Percentiles rank a stretch among this genome's conserved stretches.
phyloP scores from a whole-genome alignment of 2,113 vertebrate genomes.

The Paradoxurus hermaphroditus region DNA sequence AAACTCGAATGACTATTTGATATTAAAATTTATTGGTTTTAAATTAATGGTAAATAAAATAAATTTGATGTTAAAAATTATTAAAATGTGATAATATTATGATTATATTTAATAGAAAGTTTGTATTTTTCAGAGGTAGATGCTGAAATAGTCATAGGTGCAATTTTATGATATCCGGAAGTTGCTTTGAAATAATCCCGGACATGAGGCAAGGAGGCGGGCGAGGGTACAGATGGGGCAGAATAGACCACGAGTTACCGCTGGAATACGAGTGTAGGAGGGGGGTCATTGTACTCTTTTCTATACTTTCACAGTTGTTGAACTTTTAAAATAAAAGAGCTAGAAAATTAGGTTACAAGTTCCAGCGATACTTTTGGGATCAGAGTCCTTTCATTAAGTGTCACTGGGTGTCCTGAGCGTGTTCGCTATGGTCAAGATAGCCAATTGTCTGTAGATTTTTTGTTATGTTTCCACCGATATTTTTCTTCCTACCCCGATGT shows the following conservation, averaged over 20 bases:
- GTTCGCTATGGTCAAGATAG: neutral
- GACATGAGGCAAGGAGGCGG: neutral
- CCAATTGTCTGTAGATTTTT: neutral
- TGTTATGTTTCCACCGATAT: neutral
- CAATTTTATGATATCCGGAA: neutral
- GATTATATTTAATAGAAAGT: neutral
- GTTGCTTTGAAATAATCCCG: neutral
- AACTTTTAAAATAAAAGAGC: neutral
- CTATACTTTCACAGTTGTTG: neutral
- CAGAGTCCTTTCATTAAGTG: neutral
- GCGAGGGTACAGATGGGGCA: neutral
- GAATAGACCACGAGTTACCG: neutral
- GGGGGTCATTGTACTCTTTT: neutral
- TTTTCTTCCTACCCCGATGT: neutral
- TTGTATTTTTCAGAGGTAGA: neutral
- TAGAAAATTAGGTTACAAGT: neutral
- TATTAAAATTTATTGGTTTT: neutral
- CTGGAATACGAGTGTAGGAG: neutral
- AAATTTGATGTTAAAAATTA: neutral
- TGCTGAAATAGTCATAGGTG: conserved; percentile 19
- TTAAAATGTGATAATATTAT: neutral
- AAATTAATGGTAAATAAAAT: neutral
- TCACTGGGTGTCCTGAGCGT: neutral
- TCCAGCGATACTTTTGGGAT: neutral
- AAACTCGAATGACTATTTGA: neutral